Conservation (phyloP, 2,113 vertebrate genomes). For the Notarius quadriscutis region DNA sequence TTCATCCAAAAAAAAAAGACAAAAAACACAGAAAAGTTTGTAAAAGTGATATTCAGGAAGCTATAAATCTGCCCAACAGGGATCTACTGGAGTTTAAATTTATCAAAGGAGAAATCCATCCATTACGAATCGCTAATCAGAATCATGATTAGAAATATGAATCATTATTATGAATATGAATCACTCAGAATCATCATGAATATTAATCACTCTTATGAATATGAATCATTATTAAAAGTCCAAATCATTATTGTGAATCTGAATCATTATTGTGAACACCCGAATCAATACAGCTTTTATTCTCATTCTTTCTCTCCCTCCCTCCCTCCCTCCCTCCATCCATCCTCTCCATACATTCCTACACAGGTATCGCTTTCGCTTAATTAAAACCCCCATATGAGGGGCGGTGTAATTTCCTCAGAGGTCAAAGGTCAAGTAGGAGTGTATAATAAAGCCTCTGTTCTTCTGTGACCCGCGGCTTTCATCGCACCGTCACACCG, state of each 20-base stretch:
- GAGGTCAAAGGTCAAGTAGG: slow-evolving; percentile 42
- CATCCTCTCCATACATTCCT: slow-evolving; percentile 13
- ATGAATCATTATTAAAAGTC: background rate
- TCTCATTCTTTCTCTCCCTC: background rate
- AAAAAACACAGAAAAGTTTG: no score
- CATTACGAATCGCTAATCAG: background rate
- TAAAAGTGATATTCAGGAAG: no score
- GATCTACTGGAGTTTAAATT: no score
- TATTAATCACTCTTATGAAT: background rate
- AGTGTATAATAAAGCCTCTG: slow-evolving; percentile 28
- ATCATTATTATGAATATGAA: background rate
- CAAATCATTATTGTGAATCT: background rate
- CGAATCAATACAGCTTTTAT: background rate
- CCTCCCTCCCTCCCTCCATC: background rate
- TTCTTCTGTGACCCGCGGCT: slow-evolving; percentile 24
- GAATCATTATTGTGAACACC: background rate
- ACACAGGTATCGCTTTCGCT: slow-evolving; percentile 29
- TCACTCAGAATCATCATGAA: background rate
- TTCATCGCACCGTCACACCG: slow-evolving; percentile 1
- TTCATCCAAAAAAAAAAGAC: background rate
- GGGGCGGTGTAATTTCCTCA: slow-evolving; percentile 11
- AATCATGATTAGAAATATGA: background rate
- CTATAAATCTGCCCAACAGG: no score
- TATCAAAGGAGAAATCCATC: no score
- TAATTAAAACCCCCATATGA: slow-evolving; percentile 39